These are phyloP conservation scores for Tadarida brasiliensis DNA, from an alignment of 2,797 vertebrate species.

Conservation along the genomic window DNA sequence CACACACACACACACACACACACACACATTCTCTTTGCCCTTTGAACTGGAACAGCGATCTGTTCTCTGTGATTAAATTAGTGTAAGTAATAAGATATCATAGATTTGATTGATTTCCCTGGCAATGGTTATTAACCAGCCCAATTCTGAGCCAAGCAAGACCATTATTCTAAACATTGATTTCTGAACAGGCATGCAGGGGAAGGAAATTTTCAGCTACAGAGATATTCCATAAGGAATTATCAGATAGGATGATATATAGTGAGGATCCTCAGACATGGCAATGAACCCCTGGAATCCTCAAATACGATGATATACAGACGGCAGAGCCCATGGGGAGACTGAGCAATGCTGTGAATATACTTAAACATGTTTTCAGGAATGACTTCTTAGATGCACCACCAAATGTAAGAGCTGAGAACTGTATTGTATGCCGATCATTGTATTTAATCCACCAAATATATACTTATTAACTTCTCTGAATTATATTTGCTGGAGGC, in stretches of 20 bases:
- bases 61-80: constrained; percentile 98
- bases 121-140: constrained; percentile 96
- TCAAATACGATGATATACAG: constrained; percentile 68
- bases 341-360: constrained; percentile 38
- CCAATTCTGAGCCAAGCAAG: constrained; percentile 93
- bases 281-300: constrained; percentile 67
- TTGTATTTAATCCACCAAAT: constrained; percentile 66
- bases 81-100: constrained; percentile 99
- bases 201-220: constrained; percentile 82
- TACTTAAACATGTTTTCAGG: constrained; percentile 54
- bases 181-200: constrained; percentile 88
- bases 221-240: constrained; percentile 82
- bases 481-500: neutral
- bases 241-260: constrained; percentile 80
- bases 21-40: constrained; percentile 85
- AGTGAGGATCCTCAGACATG: constrained; percentile 73
- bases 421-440: neutral
- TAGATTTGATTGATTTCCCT: constrained; percentile 96
- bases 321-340: constrained; percentile 37
- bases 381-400: constrained; percentile 51
- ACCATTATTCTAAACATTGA: constrained; percentile 97
- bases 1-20: neutral
- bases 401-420: constrained; percentile 32
- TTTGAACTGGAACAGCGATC: constrained; percentile 94
- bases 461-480: neutral